Conservation (phyloP, 2,797 vertebrate genomes). For the Carduelis carduelis region DNA sequence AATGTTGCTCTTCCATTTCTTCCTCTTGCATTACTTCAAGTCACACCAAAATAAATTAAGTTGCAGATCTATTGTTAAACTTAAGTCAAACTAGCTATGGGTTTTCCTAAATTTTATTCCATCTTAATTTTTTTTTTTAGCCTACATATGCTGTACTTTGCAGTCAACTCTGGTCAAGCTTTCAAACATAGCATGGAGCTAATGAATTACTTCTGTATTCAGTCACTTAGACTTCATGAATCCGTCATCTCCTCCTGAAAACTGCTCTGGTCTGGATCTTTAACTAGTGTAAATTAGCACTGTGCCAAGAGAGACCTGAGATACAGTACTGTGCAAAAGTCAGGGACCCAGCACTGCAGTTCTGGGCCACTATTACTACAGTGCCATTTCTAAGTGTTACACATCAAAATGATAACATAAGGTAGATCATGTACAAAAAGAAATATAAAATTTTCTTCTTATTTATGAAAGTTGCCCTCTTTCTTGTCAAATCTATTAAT, state of each 20-base stretch:
- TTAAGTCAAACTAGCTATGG: background rate
- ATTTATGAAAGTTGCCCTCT: background rate
- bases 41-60: background rate
- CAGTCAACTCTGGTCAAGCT: slow-evolving; percentile 18
- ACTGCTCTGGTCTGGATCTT: slow-evolving; percentile 61
- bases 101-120: background rate
- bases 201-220: slow-evolving; percentile 66
- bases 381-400: background rate
- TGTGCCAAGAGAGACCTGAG: slow-evolving; percentile 36
- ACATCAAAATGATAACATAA: background rate
- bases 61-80: background rate
- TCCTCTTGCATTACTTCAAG: background rate
- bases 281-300: slow-evolving; percentile 57
- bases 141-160: background rate
- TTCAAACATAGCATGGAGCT: slow-evolving; percentile 16
- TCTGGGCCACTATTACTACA: background rate
- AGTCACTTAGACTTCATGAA: slow-evolving; percentile 68
- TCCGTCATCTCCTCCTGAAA: slow-evolving; percentile 65
- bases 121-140: background rate
- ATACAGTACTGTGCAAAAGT: slow-evolving; percentile 24
- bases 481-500: background rate
- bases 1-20: background rate
- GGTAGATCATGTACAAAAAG: background rate
- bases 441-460: background rate
- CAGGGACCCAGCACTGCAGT: background rate